Conservation (phyloP, 2,113 vertebrate species). For the Anolis carolinensis region DNA sequence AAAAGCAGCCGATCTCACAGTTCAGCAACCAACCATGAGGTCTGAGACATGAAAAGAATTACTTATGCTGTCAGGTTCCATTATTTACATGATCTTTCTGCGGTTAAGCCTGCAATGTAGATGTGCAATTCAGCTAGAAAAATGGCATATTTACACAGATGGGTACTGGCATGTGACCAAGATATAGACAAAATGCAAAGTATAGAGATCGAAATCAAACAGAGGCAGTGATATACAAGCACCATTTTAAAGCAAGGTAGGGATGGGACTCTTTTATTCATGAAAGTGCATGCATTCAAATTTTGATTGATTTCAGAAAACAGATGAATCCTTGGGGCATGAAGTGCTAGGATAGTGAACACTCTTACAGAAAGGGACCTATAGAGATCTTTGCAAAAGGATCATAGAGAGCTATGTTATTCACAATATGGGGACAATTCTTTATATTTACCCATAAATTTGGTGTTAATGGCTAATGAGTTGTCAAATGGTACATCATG, state of each 20-base stretch:
- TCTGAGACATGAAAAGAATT: constrained; percentile 74
- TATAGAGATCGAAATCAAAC: constrained; percentile 48
- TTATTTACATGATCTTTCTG: constrained; percentile 76
- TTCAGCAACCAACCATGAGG: constrained; percentile 71
- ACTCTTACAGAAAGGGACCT: not conserved
- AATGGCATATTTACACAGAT: constrained; percentile 71
- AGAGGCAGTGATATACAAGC: not conserved
- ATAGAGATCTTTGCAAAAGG: not conserved
- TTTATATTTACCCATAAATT: not conserved
- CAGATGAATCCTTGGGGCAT: not conserved
- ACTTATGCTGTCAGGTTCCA: constrained; percentile 76
- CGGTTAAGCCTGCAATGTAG: constrained; percentile 62
- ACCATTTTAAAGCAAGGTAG: not conserved
- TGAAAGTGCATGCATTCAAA: constrained; percentile 17
- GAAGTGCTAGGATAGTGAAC: not conserved
- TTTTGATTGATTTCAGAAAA: not conserved
- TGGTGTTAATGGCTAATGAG: not conserved
- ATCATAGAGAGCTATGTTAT: not conserved
- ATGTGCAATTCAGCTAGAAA: constrained; percentile 70
- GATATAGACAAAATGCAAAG: constrained; percentile 36
- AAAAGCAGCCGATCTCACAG: constrained; percentile 73
- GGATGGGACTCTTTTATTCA: constrained; percentile 21
- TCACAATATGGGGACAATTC: not conserved
- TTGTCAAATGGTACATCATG: not conserved
- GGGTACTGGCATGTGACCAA: constrained; percentile 70